Percentiles rank a stretch among this genome's conserved stretches.
Conservation (phyloP, 2,888 invertebrate genomes). For the Pristionchus exspectatus region DNA sequence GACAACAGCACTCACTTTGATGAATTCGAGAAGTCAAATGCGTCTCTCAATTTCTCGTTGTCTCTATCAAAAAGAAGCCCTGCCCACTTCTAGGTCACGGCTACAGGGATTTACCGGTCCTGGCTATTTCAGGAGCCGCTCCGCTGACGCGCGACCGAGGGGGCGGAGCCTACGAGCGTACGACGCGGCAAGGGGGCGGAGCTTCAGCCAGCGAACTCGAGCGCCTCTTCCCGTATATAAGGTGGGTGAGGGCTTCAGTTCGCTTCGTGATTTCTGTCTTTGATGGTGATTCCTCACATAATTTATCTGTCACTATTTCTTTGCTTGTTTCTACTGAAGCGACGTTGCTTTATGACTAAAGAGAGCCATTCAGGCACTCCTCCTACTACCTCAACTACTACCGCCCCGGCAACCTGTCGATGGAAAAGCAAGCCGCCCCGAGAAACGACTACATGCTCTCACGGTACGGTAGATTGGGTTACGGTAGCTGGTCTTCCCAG, state of each 20-base stretch:
- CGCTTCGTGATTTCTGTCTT: not conserved
- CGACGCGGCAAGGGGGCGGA: not conserved
- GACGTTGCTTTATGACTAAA: not conserved
- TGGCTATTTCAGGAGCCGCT: slow-evolving; percentile 19
- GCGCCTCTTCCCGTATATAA: slow-evolving; percentile 42
- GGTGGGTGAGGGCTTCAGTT: slow-evolving; percentile 4
- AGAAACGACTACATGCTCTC: slow-evolving; percentile 46
- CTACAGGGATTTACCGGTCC: not conserved
- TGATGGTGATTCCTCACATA: not conserved
- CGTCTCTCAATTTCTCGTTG: not conserved
- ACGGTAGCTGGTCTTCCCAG: not conserved
- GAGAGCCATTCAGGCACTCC: not conserved
- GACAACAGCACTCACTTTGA: not conserved
- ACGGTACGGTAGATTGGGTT: not conserved
- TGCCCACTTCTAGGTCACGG: slow-evolving; percentile 8
- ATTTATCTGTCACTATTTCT: not conserved
- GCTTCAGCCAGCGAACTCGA: slow-evolving; percentile 2
- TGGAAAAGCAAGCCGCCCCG: slow-evolving; percentile 44
- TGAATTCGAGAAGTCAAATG: not conserved
- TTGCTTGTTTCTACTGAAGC: not conserved
- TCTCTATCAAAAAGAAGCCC: not conserved
- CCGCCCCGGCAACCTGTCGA: slow-evolving; percentile 19
- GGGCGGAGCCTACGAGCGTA: not conserved
- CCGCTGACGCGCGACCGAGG: not conserved
- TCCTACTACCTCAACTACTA: slow-evolving; percentile 42